Base-by-base conservation (phyloP, 2,888 invertebrate genomes). In the Octonoba sinensis region DNA sequence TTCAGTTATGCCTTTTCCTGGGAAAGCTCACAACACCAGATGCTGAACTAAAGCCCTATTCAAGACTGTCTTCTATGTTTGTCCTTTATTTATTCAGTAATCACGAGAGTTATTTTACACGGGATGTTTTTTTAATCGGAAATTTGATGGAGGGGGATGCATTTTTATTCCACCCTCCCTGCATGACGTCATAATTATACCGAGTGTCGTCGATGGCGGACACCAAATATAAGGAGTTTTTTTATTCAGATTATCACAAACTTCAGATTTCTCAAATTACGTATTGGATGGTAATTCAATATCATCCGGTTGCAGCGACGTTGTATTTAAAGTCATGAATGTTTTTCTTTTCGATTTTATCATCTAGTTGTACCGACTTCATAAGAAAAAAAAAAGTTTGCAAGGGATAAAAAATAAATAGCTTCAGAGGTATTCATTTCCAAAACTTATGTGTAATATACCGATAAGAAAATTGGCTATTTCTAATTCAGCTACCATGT, bases 1-100 rank as follows among this genome's bases (percentile, higher is more conserved):
- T 73, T 81, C 73, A 81, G 79, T 81, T 81, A 73, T 72, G 51
- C 46, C 56, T 54, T 73, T 81, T 81, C 77, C 72, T 81, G 67
- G 69, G 73, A 81, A 67, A 71, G 72, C 49, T 72, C 67, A 59
- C 56, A 64, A 11, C 36, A 44, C n/a, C 59, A 72, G 65, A 81
- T 56, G 69, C 36, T 36, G 54, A 81, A 81, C 79, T 69, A 54
- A 81, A 73, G 54, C 56, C 24, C 73, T 69, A 81, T 81, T 81
- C 73, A 81, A 46, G 20, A 49, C 69, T 81, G 73, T 69, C 67
- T 81, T 36, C 66, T 71, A 72, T 66, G 70, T 71, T 65, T 49
- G 69, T 20, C 62, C 78, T 73, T 81, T 81, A 81, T 81, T 81
- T 81, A 81, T 73, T 81, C 64, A 73, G 67, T 54, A 62, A 56